phyloP scores from a whole-genome alignment of 2,113 vertebrate species.

The Marmota flaviventris region DNA sequence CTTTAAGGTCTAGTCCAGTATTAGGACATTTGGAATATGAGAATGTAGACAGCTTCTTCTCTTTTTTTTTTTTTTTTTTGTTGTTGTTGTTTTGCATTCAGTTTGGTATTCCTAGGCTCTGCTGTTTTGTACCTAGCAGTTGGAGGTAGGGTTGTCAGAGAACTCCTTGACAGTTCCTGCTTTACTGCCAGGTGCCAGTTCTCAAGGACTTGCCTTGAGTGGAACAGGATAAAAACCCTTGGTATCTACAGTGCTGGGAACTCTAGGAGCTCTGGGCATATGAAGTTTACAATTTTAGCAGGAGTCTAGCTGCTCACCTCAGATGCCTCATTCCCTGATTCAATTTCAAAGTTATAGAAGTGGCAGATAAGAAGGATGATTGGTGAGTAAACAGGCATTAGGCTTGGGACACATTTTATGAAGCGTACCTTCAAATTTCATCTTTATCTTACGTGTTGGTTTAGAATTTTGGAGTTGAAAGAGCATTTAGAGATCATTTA shows the following conservation, averaged over 20 bases:
- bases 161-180: not conserved
- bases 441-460: not conserved
- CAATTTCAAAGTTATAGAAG: not conserved
- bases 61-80: not conserved
- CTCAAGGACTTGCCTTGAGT: not conserved
- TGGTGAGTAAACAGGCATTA: slow-evolving; percentile 2
- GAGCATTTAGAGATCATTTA: not conserved
- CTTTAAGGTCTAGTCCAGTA: not conserved
- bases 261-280: not conserved
- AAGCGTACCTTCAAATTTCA: not conserved
- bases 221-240: not conserved
- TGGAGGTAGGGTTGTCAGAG: not conserved
- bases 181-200: not conserved
- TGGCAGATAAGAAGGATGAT: slow-evolving; percentile 30
- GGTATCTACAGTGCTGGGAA: not conserved
- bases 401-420: not conserved
- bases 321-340: not conserved
- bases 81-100: not conserved
- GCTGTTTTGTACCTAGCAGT: not conserved
- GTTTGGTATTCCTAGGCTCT: not conserved
- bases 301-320: not conserved
- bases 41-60: not conserved
- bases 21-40: not conserved
- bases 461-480: slow-evolving; percentile 46
- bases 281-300: not conserved